Base-by-base conservation (phyloP, 1,140 invertebrate genomes). In the Plectrocnemia conspersa region DNA sequence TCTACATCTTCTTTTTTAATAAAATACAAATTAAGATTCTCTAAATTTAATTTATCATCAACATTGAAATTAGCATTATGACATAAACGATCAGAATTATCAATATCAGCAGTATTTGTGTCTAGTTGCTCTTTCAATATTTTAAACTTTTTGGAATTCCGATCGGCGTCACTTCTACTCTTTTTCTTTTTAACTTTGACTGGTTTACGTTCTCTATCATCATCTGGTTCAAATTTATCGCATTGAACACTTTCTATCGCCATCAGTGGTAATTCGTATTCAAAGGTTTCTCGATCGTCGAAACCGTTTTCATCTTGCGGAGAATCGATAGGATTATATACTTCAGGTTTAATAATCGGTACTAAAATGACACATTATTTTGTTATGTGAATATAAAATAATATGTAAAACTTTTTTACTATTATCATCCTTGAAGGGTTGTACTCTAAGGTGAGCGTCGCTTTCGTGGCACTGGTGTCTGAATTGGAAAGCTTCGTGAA, bases 401-500 rank as follows among this genome's bases (percentile, higher is more conserved):
- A 38, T 7, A 16, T 38, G 35, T 9, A 13, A 13, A 13, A 13
- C 3, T 32, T 3, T 10, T 32, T n/a, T 21, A 50, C 47, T 35
- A 2, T 10, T 38, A 2, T 19, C 23, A 38, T 50, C 15, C 16
- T 13, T 7, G 6, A 23, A 22, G 18, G 11, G 23, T 24, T 22
- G 6, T 13, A 24, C 42, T 38, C 47, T 22, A 1, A 50, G 11
- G 38, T 38, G 36, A 9, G 47, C 33, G 18, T 50, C 33, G 19
- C 47, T 50, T 25, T 50, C 33, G n/a, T 38, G n/a, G 21, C 47
- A 50, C 22, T 50, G 47, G 2, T 50, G 19, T 22, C 47, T 16
- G 38, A 50, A 50, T 38, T 38, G 5, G 13, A 50, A 50, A 13
- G 47, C 32, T 2, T 50, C 47, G 1, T 15, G 18, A 9, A 50